These are phyloP conservation scores for Leptoteleia sp. DNA, from an alignment of 1,140 invertebrate genomes.

Conservation along the genomic window DNA sequence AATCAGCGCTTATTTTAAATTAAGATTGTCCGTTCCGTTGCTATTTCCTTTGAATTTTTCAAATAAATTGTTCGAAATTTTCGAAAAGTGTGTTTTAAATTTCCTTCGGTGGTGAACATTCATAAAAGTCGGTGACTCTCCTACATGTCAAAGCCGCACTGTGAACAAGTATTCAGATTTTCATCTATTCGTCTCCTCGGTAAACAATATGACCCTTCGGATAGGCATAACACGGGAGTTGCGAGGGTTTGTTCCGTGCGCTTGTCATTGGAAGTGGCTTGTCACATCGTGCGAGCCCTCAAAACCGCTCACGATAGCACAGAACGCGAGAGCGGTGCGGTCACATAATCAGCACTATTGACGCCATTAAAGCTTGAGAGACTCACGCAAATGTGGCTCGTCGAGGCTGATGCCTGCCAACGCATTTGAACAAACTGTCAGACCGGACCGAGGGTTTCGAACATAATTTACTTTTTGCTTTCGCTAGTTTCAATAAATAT, in stretches of 20 bases:
- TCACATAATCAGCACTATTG: slow-evolving; percentile 78
- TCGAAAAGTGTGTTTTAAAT: too few relatives aligned
- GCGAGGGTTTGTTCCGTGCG: slow-evolving; percentile 46
- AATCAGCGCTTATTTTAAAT: too few relatives aligned
- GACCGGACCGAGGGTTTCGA: slow-evolving; percentile 18
- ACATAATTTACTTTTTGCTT: slow-evolving; percentile 50
- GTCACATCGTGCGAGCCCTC: slow-evolving; percentile 63
- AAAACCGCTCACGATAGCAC: slow-evolving; percentile 59
- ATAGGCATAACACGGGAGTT: slow-evolving; percentile 39
- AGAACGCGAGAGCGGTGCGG: slow-evolving; percentile 65
- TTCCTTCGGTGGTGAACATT: slow-evolving; percentile 21
- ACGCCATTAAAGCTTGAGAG: slow-evolving; percentile 69
- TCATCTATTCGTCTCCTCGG: slow-evolving; percentile 46
- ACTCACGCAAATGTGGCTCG: slow-evolving; percentile 66
- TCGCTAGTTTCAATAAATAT: slow-evolving; percentile 56
- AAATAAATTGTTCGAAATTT: too few relatives aligned
- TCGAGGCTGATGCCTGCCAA: slow-evolving; percentile 61
- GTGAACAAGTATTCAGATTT: slow-evolving; percentile 37
- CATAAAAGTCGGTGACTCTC: background rate
- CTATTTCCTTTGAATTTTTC: too few relatives aligned
- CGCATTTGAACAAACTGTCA: slow-evolving; percentile 53
- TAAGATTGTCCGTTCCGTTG: too few relatives aligned
- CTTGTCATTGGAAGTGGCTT: slow-evolving; percentile 66
- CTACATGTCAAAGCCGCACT: slow-evolving; percentile 44
- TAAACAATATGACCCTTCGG: slow-evolving; percentile 50